Conservation (phyloP, 2,113 vertebrate species). For the Lasiurus cinereus region DNA sequence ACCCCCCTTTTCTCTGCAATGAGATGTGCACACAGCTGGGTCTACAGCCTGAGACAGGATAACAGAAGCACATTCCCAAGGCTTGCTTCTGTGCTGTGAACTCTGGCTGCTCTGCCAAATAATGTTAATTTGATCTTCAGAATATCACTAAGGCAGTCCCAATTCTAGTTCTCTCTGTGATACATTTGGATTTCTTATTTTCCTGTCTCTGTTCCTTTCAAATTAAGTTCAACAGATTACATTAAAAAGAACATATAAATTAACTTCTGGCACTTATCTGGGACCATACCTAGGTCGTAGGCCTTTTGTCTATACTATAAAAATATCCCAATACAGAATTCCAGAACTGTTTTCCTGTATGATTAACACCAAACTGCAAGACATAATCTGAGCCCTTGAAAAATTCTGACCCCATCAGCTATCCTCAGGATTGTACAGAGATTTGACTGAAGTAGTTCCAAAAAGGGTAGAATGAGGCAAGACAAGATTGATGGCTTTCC, state of each 20-base stretch:
- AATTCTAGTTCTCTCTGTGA: not conserved
- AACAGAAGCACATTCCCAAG: not conserved
- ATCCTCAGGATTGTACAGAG: not conserved
- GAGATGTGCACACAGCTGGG: not conserved
- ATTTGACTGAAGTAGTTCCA: not conserved
- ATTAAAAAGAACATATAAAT: not conserved
- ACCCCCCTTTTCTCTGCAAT: not conserved
- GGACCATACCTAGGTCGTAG: not conserved
- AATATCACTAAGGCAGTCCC: not conserved
- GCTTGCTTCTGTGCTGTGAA: not conserved
- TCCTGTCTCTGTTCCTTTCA: constrained; percentile 54
- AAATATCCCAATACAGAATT: not conserved
- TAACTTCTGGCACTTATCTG: not conserved
- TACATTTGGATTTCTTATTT: constrained; percentile 42
- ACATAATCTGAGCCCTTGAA: not conserved
- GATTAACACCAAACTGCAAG: not conserved
- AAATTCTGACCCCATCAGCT: not conserved
- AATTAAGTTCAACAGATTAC: not conserved
- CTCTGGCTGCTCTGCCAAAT: not conserved
- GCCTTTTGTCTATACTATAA: not conserved
- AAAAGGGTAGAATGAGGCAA: too few relatives aligned
- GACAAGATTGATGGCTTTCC: not conserved
- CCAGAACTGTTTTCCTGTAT: fast-evolving
- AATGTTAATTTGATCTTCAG: not conserved
- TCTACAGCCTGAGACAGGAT: not conserved